Evolutionary conservation across 2,888 invertebrate species (phyloP).

Genomic region (Hypomecis atomaria): DNA sequence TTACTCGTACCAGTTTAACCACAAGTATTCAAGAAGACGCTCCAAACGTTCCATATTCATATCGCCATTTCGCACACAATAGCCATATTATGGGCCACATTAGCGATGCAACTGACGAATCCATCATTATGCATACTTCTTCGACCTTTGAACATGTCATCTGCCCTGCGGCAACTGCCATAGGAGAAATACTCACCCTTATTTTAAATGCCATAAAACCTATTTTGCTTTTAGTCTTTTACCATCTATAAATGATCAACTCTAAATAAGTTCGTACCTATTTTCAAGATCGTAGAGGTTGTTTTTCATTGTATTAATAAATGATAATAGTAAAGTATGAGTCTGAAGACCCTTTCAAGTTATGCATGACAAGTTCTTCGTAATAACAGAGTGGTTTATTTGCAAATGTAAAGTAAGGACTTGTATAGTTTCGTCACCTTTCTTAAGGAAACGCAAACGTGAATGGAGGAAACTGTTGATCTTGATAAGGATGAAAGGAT

Average conservation of each 20-base stretch:
- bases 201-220: slow-evolving; percentile 24
- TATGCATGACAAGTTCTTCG: slow-evolving; percentile 49
- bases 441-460: slow-evolving; percentile 30
- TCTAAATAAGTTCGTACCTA: slow-evolving; percentile 19
- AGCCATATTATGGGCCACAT: slow-evolving; percentile 60
- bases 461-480: slow-evolving; percentile 41
- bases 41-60: slow-evolving; percentile 56
- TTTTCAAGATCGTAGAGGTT: slow-evolving; percentile 17
- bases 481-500: slow-evolving; percentile 30
- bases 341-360: slow-evolving; percentile 34
- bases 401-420: slow-evolving; percentile 30
- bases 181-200: slow-evolving; percentile 25
- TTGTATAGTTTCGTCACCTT: slow-evolving; percentile 36
- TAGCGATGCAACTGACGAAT: slow-evolving; percentile 66
- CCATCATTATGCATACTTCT: slow-evolving; percentile 66
- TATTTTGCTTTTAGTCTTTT: neutral
- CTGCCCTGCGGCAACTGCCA: slow-evolving; percentile 39
- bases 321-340: slow-evolving; percentile 3
- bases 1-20: neutral
- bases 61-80: slow-evolving; percentile 55
- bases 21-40: slow-evolving; percentile 3
- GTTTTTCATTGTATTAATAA: slow-evolving; percentile 4
- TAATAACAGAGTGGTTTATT: slow-evolving; percentile 51
- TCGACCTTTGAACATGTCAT: slow-evolving; percentile 65
- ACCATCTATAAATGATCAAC: neutral